Conservation (phyloP, 2,113 vertebrate species). For the Osmerus eperlanus region DNA sequence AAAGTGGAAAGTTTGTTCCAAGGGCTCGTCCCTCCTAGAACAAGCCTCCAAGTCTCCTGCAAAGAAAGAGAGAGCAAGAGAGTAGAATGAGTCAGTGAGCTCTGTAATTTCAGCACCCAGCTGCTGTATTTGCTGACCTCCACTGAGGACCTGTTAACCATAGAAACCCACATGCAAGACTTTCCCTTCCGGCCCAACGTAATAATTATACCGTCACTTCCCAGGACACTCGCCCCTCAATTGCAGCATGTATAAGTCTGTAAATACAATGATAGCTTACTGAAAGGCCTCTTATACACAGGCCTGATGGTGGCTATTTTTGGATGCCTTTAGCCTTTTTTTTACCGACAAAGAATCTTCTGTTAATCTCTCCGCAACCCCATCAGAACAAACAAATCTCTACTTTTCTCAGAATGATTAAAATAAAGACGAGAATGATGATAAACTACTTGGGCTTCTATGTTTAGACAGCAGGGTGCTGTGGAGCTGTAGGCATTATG, state of each 20-base stretch:
- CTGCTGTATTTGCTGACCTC: slow-evolving; percentile 66
- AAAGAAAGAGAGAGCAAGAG: slow-evolving; percentile 30
- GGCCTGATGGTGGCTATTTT: slow-evolving; percentile 63
- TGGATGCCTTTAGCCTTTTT: slow-evolving; percentile 54
- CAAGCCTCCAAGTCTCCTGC: slow-evolving; percentile 53
- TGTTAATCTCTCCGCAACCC: slow-evolving; percentile 58
- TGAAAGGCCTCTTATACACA: slow-evolving; percentile 48
- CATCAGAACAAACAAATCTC: slow-evolving; percentile 40
- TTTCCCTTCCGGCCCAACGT: slow-evolving; percentile 59
- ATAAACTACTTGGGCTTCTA: too few relatives aligned
- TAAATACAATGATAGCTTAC: slow-evolving; percentile 57
- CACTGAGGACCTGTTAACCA: slow-evolving; percentile 64
- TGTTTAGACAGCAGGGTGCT: too few relatives aligned
- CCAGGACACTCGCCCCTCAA: slow-evolving; percentile 46
- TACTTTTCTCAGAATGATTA: slow-evolving; percentile 30
- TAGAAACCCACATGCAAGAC: slow-evolving; percentile 67
- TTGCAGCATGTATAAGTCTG: slow-evolving; percentile 57
- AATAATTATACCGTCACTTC: slow-evolving; percentile 70
- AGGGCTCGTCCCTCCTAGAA: slow-evolving; percentile 28
- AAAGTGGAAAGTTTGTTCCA: slow-evolving; percentile 40
- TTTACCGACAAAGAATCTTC: slow-evolving; percentile 41
- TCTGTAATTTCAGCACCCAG: slow-evolving; percentile 69
- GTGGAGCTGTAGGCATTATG: too few relatives aligned
- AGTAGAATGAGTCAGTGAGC: slow-evolving; percentile 54
- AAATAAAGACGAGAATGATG: slow-evolving; percentile 10